Evolutionary conservation across 2,888 invertebrate genomes (phyloP), one percentile per base, ranked within the genome.

Genomic region (Leptinotarsa juncta): DNA sequence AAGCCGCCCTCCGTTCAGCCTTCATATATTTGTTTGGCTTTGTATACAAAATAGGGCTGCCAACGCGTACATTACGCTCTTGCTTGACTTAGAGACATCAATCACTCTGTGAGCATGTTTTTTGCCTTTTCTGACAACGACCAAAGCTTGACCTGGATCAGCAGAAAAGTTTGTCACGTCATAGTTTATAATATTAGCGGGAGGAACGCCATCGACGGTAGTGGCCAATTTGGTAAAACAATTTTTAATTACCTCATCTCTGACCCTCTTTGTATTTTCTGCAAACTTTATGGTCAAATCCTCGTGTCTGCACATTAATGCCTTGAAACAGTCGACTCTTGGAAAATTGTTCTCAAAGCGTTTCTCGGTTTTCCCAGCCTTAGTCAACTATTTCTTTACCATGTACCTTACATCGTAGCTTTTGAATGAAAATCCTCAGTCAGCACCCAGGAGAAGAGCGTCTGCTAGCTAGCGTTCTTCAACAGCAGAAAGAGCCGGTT

Each of bases 111-210:
- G 75, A 7, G 74, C 75, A 70, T 77, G 77, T 73, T 73, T 75
- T 67, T 51, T 49, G 48, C 50, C 49, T 53, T 67, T 26, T 15
- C 53, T 77, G 16, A 75, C 76, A 49, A 82, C 66, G 16, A 80
- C 77, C 55, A 65, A 42, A 49, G 69, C 79, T 68, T 65, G 66
- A 3, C 82, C 83, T 26, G 83, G 83, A 74, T 85, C 83, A 77
- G 85, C 84, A 16, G 77, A 71, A 48, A 86, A 77, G 70, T 84
- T 84, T 12, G 83, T 85, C 73, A 85, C 83, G 73, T 84, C 84
- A 78, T 84, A 86, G 70, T 85, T 85, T 15, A 82, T 66, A 53
- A 84, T 81, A 67, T 50, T 51, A 20, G 67, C 67, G 26, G 53
- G 53, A 67, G 67, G 16, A 67, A 67, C 51, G 50, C 67, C n/a